Evolutionary conservation across 2,888 invertebrate genomes (phyloP).

Genomic region (Ischnura elegans): DNA sequence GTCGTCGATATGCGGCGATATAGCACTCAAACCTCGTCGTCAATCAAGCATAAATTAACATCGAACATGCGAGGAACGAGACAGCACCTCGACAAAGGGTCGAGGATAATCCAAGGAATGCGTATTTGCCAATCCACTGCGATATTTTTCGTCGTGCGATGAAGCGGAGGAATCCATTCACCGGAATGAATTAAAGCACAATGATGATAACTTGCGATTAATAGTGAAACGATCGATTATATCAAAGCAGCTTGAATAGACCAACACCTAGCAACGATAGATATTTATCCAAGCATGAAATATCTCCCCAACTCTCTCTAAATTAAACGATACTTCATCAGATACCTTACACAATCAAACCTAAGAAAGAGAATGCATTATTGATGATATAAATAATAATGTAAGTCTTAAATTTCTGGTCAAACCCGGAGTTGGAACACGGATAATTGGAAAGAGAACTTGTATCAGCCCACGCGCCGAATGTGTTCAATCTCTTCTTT

Average conservation of each 20-base stretch:
- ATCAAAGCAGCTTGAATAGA: neutral
- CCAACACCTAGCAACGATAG: no score
- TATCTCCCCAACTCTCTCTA: no score
- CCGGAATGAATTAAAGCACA: neutral
- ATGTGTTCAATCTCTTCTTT: neutral
- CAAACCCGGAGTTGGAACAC: no score
- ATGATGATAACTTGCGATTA: neutral
- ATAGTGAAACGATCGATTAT: neutral
- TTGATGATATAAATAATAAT: neutral
- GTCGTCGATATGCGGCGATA: neutral
- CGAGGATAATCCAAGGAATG: neutral
- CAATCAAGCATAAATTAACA: neutral
- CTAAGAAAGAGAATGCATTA: no score
- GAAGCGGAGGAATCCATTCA: neutral
- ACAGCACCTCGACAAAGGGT: no score
- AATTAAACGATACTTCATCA: no score
- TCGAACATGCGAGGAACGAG: neutral
- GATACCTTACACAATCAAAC: no score
- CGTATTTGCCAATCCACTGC: neutral
- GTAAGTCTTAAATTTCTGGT: neutral
- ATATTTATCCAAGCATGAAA: no score
- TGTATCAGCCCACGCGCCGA: neutral
- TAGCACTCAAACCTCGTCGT: neutral
- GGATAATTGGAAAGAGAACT: neutral
- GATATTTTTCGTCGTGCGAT: neutral